A percentile compares a stretch with the other conserved stretches of the same genome.
Conservation (phyloP, 1,140 invertebrate genomes). For the Formica selysi region DNA sequence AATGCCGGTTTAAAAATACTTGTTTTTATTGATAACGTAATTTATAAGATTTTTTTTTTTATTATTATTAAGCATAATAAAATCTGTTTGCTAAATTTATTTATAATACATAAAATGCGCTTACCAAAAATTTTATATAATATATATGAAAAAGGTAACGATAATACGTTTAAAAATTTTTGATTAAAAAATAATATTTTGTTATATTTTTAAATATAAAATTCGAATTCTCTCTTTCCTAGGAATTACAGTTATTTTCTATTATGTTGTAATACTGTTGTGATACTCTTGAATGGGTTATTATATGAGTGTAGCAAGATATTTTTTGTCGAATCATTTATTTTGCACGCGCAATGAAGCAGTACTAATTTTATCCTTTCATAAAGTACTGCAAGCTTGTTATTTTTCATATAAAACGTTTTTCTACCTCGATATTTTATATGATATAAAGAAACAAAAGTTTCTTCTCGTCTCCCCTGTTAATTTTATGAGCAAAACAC, state of each 20-base stretch:
- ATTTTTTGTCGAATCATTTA: neutral
- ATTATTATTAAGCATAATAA: neutral
- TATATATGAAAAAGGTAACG: neutral
- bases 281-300: neutral
- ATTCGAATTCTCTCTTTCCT: neutral
- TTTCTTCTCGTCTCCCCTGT: neutral
- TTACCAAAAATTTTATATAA: neutral
- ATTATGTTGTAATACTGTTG: neutral
- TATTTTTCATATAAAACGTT: neutral
- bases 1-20: neutral
- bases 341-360: neutral
- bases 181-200: no score
- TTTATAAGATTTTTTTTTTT: neutral
- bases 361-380: neutral
- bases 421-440: neutral
- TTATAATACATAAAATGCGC: neutral
- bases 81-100: neutral
- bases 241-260: neutral
- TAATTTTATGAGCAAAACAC: conserved; percentile 21
- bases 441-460: neutral
- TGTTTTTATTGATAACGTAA: neutral
- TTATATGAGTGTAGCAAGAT: neutral
- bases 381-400: neutral
- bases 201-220: neutral
- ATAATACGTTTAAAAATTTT: no score